Base-by-base conservation (phyloP, 2,113 vertebrate species). In the rabbit (Oryctolagus cuniculus) region DNA sequence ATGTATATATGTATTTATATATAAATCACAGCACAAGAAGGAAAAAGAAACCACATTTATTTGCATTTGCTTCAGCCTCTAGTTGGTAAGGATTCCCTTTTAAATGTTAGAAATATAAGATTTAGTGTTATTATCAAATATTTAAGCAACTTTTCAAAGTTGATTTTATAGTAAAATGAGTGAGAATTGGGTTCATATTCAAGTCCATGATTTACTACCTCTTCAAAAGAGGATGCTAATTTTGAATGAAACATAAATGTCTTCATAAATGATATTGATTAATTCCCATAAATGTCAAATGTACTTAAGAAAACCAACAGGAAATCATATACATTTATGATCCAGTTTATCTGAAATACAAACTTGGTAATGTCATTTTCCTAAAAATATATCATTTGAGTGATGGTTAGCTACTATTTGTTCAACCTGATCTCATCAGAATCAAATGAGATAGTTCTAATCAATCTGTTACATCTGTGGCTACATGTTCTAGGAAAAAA, bases 391-490 rank as follows among this genome's bases (percentile, higher is more conserved):
- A n/a, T 22, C 63, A 53, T 49, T 10, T 90, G 29, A 17, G 29
- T 83, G 25, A 73, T n/a, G 63, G 2, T 38, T 61, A 79, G 49
- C 25, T 67, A 64, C 27, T 55, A 49, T 16, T 77, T 73, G 77
- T 55, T 64, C 38, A 78, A 78, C 24, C 25, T 7, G 10, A 78
- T 73, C 34, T 80, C 4, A 95, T 38, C n/a, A 79, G 72, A 78
- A 64, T 72, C 82, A 95, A 93, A 58, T 67, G 67, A 90, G 77
- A 87, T 64, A 36, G 19, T 80, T 89, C 67, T 66, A 95, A 70
- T 78, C 2, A 67, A 27, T 21, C 27, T 80, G 0, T 72, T 74
- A 79, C 21, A 29, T 86, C 66, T 87, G 27, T 58, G 7, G 6
- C 27, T 86, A 5, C 16, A 25, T 85, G 16, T 12, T 63, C 53